Conservation (phyloP, 2,113 vertebrate species). For the Cinclus mexicanus region DNA sequence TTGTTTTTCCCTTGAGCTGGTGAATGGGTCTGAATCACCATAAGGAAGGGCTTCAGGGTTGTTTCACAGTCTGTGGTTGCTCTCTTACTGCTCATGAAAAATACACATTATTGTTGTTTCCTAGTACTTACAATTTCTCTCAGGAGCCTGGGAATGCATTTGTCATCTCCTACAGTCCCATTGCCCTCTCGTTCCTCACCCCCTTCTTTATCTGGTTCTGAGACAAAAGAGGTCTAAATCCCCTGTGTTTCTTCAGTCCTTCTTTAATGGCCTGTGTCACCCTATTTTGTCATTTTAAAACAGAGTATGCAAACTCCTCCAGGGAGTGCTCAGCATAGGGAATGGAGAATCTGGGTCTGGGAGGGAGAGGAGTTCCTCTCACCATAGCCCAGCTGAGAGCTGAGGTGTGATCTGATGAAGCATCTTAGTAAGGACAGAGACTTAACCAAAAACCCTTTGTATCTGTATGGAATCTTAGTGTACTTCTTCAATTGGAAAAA, state of each 20-base stretch:
- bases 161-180: background rate
- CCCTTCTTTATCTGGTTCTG: background rate
- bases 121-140: background rate
- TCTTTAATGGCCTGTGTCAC: background rate
- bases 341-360: background rate
- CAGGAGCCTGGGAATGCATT: background rate
- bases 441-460: background rate
- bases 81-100: background rate
- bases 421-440: background rate
- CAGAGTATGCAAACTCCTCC: background rate
- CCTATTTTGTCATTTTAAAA: background rate
- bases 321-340: background rate
- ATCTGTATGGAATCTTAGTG: background rate
- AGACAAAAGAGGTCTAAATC: background rate
- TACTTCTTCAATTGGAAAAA: background rate
- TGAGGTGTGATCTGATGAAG: background rate
- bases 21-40: slow-evolving; percentile 7
- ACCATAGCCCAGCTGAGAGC: background rate
- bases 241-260: background rate
- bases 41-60: background rate
- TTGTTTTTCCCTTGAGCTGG: background rate
- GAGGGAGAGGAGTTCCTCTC: background rate
- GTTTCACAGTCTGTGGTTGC: slow-evolving; percentile 1
- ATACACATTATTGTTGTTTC: slow-evolving; percentile 3
- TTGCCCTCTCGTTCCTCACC: background rate